Conservation (phyloP, 1,140 invertebrate genomes). For the Aphis gossypii region DNA sequence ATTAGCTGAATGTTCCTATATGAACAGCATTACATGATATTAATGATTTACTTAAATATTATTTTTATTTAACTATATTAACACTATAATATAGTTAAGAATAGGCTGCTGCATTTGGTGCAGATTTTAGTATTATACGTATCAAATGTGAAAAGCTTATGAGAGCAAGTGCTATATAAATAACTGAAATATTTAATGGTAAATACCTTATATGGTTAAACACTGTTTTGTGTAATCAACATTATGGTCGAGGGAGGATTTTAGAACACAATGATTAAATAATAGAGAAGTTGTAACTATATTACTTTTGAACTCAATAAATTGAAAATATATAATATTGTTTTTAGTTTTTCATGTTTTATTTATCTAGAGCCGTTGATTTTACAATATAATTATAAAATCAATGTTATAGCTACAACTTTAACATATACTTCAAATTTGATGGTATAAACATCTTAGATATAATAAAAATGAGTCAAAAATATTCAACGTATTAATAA, state of each 20-base stretch:
- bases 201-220: background rate
- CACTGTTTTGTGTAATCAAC: background rate
- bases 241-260: background rate
- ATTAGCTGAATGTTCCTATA: background rate
- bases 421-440: background rate
- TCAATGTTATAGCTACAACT: background rate
- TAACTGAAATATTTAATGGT: background rate
- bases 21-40: background rate
- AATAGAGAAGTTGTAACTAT: background rate
- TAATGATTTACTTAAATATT: background rate
- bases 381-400: background rate
- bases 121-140: background rate
- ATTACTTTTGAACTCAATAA: background rate
- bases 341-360: background rate
- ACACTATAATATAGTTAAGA: background rate
- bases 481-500: background rate
- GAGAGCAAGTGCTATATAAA: background rate
- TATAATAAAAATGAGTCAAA: background rate
- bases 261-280: background rate
- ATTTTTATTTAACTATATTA: background rate
- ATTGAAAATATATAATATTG: no score
- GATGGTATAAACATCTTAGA: background rate
- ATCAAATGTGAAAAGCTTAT: constrained; percentile 13
- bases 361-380: background rate
- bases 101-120: background rate